Evolutionary conservation across 2,113 vertebrate species (phyloP).

Genomic region (Pangasianodon gigas): DNA sequence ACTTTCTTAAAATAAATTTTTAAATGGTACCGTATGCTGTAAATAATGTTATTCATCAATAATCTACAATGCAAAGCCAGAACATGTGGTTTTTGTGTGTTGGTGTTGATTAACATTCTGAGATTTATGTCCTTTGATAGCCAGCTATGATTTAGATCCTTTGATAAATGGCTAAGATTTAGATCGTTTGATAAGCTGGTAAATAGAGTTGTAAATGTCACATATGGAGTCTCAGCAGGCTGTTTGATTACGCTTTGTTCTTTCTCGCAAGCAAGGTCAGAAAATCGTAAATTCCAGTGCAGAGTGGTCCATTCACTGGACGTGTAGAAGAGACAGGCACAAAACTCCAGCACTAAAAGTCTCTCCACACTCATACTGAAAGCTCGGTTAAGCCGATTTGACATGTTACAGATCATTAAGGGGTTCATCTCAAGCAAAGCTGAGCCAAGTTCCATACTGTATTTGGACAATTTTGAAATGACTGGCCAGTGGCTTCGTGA

Average conservation of each 20-base stretch:
- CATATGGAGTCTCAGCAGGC: neutral
- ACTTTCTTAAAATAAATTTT: neutral
- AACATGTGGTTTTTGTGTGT: neutral
- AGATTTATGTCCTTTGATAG: neutral
- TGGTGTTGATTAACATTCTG: neutral
- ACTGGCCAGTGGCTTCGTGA: too few species aligned
- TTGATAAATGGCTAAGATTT: neutral
- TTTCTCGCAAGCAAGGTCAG: neutral
- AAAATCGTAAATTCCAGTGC: constrained; percentile 6
- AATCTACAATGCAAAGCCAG: neutral
- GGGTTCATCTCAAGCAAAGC: neutral
- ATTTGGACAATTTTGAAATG: neutral
- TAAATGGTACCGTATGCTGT: neutral
- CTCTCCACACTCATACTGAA: neutral
- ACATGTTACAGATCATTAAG: neutral
- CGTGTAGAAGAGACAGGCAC: neutral
- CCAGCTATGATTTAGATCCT: neutral
- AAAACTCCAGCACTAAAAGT: neutral
- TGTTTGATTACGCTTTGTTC: neutral
- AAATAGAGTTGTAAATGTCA: neutral
- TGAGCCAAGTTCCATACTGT: neutral
- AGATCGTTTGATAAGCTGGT: constrained; percentile 8
- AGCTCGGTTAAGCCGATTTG: neutral
- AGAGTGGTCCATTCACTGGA: neutral
- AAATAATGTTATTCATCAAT: neutral